Base-by-base conservation (phyloP, 1,140 invertebrate genomes). In the Cydia splendana region DNA sequence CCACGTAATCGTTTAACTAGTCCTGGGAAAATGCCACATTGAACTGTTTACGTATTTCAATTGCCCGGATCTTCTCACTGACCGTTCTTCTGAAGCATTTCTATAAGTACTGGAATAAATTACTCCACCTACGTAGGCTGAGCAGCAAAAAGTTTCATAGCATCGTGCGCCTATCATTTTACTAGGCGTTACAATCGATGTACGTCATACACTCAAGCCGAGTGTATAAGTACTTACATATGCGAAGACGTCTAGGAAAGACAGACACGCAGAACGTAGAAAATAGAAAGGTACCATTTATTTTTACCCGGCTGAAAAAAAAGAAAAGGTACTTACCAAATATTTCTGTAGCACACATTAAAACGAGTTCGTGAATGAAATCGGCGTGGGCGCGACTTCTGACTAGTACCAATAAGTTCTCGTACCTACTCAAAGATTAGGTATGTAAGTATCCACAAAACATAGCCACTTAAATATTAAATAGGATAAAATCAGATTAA, bases 21-120 rank as follows among this genome's bases (percentile, higher is more conserved):
- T 42, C 67, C 24, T 69, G 65, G 65, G 65, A 69, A 69, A 69
- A 69, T 69, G 20, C 18, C 28, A 38, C 65, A n/a, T 69, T 69
- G 65, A 38, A 34, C 24, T 69, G 24, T 30, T 69, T 34, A 69
- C 24, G 65, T 15, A 69, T 69, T 62, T 38, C 67, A 38, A 71
- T 38, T 38, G 30, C 12, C 38, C 67, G 67, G 67, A 71, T 71
- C 18, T 71, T 71, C 67, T 45, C 67, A 71, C 28, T 38, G 30
- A 71, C 67, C 65, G 28, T 34, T 30, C 34, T 38, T 42, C 34
- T 38, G 30, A 38, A 71, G n/a, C 7, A 53, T 53, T 18, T 5
- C 15, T 53, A 53, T 53, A 53, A n/a, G 51, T 53, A 53, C 51
- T 18, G 7, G 65, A 67, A 67, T 38, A 67, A 34, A 62, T 62